These are phyloP conservation scores for Alosa sapidissima DNA, from an alignment of 2,797 vertebrate species.

Conservation along the genomic window DNA sequence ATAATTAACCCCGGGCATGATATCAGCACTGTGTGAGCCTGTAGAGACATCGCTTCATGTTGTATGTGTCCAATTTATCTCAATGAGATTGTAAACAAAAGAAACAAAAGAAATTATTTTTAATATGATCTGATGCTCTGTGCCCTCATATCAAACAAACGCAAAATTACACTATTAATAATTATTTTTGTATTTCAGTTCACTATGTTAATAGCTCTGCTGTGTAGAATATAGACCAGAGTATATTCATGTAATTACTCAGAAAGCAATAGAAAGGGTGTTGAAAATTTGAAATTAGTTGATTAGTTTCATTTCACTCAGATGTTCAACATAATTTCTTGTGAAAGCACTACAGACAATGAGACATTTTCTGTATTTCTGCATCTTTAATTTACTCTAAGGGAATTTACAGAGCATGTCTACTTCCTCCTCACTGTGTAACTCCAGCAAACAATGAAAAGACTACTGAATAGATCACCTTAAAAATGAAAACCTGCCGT, in stretches of 20 bases:
- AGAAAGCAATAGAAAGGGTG: background rate
- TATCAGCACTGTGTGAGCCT: background rate
- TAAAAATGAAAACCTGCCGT: too few species aligned
- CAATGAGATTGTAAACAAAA: background rate
- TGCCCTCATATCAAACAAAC: background rate
- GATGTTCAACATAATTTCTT: background rate
- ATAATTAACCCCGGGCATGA: background rate
- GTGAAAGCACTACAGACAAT: too few species aligned
- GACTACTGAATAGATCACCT: too few species aligned
- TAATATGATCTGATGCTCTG: background rate
- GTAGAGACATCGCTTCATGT: background rate
- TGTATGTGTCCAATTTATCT: background rate
- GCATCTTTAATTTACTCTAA: background rate
- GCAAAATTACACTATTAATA: background rate
- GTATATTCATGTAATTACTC: background rate
- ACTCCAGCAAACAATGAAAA: background rate
- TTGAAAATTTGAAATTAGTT: too few species aligned
- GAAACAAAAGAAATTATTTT: background rate
- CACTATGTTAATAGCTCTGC: background rate
- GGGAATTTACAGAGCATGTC: background rate
- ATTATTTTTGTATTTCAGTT: background rate
- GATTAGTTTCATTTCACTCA: background rate
- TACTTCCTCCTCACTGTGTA: background rate
- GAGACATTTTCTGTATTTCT: background rate
- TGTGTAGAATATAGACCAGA: background rate